Evolutionary conservation across 2,113 vertebrate species (phyloP), one percentile per base, ranked within the genome.

Genomic region (Epinephelus fuscoguttatus): DNA sequence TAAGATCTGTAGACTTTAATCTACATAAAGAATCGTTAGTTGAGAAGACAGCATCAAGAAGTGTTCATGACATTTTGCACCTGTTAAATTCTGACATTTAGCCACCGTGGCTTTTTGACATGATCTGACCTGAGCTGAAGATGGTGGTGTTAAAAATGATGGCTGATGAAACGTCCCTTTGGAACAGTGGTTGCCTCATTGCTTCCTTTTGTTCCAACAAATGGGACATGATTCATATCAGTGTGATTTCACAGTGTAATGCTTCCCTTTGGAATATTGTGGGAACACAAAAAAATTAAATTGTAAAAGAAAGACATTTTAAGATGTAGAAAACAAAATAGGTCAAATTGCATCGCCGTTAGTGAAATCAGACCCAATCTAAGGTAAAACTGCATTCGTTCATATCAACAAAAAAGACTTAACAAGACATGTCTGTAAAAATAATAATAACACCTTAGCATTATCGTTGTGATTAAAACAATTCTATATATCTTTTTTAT

Each of bases 61-160:
- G 82, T 27, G 80, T 33, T 60, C 30, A 14, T 82, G 78, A 77
- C 69, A 72, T 88, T 88, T 80, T 50, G 83, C 27, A 85, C 72
- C 77, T 74, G 81, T 70, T 83, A 80, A 89, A 78, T 73, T 25
- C 33, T 85, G 75, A 87, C 80, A 79, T 88, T 87, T 78, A 84
- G 81, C 84, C 77, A 63, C 30, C 14, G 17, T 49, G 40, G 0
- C 72, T 77, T 72, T 82, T 59, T 40, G n/a, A 82, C 73, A 66
- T 27, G 74, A 47, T 56, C 67, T 60, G 15, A 61, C 64, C 80
- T 21, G 50, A 49, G 59, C 25, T 61, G 42, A 33, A 67, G 68
- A 55, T 9, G 61, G 27, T 12, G 18, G 21, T 2, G 76, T 55
- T 80, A 6, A 71, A 70, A 59, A 61, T 30, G 13, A 75, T 78